Evolutionary conservation across 2,113 vertebrate genomes (phyloP).

Genomic region (Isichthys henryi): DNA sequence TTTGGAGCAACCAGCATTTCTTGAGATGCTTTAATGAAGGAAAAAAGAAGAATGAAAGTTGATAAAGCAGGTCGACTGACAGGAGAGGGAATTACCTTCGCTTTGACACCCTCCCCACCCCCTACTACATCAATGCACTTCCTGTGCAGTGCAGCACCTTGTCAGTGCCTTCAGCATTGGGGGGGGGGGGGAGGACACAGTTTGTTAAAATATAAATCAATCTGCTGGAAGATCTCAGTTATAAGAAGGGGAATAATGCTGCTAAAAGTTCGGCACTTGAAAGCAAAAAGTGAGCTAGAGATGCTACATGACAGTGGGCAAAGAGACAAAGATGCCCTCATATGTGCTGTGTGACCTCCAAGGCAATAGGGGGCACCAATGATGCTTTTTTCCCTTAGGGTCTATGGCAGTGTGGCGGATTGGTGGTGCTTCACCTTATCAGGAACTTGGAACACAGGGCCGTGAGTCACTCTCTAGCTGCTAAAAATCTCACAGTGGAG

Average conservation of each 20-base stretch:
- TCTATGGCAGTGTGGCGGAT: neutral
- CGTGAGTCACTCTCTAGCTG: no score
- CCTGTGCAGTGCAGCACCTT: conserved; percentile 6
- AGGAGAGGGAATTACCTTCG: neutral
- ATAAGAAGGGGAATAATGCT: neutral
- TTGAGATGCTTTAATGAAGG: neutral
- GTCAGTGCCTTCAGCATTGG: neutral
- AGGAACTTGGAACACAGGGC: neutral
- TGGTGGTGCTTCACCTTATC: neutral
- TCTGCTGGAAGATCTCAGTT: neutral
- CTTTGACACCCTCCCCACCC: neutral
- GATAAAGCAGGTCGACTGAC: neutral
- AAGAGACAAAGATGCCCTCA: neutral
- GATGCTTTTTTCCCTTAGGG: neutral
- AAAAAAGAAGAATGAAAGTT: neutral
- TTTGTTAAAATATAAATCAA: neutral
- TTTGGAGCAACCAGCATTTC: neutral
- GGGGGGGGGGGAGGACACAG: no score
- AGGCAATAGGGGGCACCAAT: neutral
- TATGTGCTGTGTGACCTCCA: neutral
- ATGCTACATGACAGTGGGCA: neutral
- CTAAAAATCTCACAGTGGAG: neutral
- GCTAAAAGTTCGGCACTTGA: neutral
- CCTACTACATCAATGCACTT: neutral
- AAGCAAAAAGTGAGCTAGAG: neutral